Evolutionary conservation across 2,888 invertebrate species (phyloP), one percentile per base, ranked within the genome.

Genomic region (Lasioglossum leucozonium): DNA sequence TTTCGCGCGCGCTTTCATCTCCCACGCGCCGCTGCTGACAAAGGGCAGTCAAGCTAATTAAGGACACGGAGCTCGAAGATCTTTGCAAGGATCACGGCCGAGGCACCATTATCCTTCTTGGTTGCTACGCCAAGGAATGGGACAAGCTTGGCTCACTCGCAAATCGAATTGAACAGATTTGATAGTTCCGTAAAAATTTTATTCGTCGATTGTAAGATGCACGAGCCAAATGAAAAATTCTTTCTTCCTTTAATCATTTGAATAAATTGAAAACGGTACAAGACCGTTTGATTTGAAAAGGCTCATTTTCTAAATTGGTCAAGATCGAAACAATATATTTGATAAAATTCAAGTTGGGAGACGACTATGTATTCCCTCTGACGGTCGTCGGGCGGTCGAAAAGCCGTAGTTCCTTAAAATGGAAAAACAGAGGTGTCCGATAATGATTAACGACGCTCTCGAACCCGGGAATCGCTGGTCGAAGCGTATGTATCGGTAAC

Each of bases 371-470:
- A n/a, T n/a, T n/a, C n/a, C n/a, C 6, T 16, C 6, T 5, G 16
- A 30, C 16, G 62, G 30, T 30, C 6, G 62, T 30, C 62, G 2
- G 30, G 16, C 16, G 6, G 30, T n/a, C 11, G 58, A 26, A 62
- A 62, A 62, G 6, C 8, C 62, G 30, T 4, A 30, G 62, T 62
- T 16, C 16, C 62, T 62, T 62, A 34, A 62, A 62, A 62, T 13
- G 18, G 30, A 55, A 79, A 67, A 76, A 84, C 47, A 16, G 44
- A 73, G 26, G n/a, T 67, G 73, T 37, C 55, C 72, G 85, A 85
- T 82, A 85, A 69, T 87, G 87, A 87, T 86, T 84, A 83, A 87
- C 80, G 87, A 77, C 55, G 34, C 65, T 44, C 40, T 58, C 62
- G 71, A 83, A 83, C 72, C 65, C 58, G 67, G 71, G 74, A 73